Evolutionary conservation across 2,888 invertebrate species (phyloP).

Genomic region (Acholoe squamosa): DNA sequence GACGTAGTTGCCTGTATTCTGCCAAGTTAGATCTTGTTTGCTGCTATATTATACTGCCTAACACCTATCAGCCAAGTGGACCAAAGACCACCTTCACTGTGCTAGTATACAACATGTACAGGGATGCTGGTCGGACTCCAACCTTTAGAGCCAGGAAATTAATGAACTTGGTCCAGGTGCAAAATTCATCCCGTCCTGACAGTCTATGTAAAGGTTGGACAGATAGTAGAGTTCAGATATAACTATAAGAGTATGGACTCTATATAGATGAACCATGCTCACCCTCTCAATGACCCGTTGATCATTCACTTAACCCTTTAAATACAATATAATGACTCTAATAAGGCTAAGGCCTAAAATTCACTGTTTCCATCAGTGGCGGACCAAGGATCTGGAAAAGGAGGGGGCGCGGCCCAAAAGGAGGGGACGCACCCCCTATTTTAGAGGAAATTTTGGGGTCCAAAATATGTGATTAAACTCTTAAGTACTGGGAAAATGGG

Average conservation of each 20-base stretch:
- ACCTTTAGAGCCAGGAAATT: conserved; percentile 36
- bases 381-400: too few relatives aligned
- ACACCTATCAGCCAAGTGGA: neutral
- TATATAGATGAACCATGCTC: neutral
- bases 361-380: too few relatives aligned
- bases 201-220: neutral
- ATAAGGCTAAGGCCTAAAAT: too few relatives aligned
- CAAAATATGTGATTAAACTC: too few relatives aligned
- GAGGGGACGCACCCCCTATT: too few relatives aligned
- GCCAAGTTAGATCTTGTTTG: too few relatives aligned
- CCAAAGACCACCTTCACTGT: neutral
- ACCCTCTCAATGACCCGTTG: neutral
- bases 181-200: neutral
- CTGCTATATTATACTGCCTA: neutral
- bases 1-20: too few relatives aligned
- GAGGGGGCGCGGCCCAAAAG: too few relatives aligned
- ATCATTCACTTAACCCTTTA: too few relatives aligned
- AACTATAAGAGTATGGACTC: neutral
- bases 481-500: too few relatives aligned
- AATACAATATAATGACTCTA: too few relatives aligned
- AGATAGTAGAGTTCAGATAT: neutral
- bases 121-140: neutral
- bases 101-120: neutral
- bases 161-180: conserved; percentile 10
- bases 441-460: too few relatives aligned